Percentiles rank a stretch among this genome's conserved stretches.
Evolutionary conservation across 2,797 vertebrate species (phyloP).

Genomic region (Trichosurus vulpecula): DNA sequence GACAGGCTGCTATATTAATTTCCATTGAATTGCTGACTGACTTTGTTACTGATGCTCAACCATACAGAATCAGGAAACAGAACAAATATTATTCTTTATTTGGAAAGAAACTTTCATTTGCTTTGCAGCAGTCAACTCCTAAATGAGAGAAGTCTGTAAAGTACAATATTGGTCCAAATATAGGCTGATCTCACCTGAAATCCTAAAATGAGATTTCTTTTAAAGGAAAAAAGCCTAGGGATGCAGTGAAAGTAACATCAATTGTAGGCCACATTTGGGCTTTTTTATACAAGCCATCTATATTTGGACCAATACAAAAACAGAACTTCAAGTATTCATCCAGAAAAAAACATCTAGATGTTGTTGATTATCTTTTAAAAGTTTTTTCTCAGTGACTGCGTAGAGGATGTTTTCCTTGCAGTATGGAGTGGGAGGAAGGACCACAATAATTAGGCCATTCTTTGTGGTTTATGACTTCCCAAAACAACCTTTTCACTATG

Average conservation of each 20-base stretch:
- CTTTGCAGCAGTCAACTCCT: constrained; percentile 36
- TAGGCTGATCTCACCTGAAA: background rate
- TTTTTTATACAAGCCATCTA: background rate
- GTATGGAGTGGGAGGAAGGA: background rate
- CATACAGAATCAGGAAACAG: background rate
- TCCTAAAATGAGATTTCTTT: background rate
- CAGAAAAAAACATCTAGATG: background rate
- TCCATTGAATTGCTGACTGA: constrained; percentile 22
- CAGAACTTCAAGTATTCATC: background rate
- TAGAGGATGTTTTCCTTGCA: constrained; percentile 35
- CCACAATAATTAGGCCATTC: background rate
- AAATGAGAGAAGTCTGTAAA: constrained; percentile 23
- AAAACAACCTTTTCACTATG: background rate
- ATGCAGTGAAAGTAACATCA: background rate
- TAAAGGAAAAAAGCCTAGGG: background rate
- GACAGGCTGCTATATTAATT: constrained; percentile 18
- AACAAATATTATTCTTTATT: constrained; percentile 2
- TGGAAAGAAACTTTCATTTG: constrained; percentile 20
- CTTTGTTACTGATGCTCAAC: background rate
- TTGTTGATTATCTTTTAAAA: background rate
- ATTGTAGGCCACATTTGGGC: background rate
- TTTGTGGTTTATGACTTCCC: constrained; percentile 36
- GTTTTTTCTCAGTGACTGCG: background rate
- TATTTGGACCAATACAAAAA: background rate
- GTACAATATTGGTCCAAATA: background rate